Percentiles rank a stretch among this genome's conserved stretches.
Conservation (phyloP, 1,140 invertebrate species). For the Drosophila parabipectinata region DNA sequence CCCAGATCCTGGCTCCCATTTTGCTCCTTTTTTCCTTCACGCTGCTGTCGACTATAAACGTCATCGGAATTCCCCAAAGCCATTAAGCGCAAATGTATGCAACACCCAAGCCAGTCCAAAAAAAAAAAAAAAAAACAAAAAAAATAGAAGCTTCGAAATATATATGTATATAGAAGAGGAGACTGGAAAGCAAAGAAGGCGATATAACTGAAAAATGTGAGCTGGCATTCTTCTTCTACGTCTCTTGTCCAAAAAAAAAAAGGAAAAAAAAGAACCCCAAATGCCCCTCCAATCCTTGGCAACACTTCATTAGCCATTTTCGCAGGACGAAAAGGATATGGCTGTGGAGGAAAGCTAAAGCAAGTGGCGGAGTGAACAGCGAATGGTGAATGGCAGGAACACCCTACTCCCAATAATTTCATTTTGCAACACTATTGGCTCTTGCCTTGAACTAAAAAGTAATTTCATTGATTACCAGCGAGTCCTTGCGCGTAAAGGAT, state of each 20-base stretch:
- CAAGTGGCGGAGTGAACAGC: not conserved
- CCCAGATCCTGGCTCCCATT: conserved; percentile 1
- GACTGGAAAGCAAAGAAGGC: conserved; percentile 21
- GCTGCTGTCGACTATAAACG: conserved; percentile 73
- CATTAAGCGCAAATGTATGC: conserved; percentile 82
- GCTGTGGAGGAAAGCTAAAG: not conserved
- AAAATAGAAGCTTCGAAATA: not conserved
- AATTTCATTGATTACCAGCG: conserved; percentile 79
- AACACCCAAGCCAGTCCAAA: conserved; percentile 57
- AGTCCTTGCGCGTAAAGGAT: conserved; percentile 53
- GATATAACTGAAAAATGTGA: conserved; percentile 77
- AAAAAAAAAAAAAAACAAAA: conserved; percentile 14
- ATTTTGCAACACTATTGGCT: conserved; percentile 77
- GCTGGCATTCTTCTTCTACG: conserved; percentile 39
- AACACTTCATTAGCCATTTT: conserved; percentile 78
- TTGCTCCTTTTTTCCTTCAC: not conserved
- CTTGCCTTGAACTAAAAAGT: conserved; percentile 71
- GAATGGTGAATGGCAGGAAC: conserved; percentile 2
- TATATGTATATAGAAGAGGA: conserved; percentile 7
- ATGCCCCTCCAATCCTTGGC: conserved; percentile 48
- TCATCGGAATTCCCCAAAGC: conserved; percentile 81
- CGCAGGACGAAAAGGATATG: conserved; percentile 25
- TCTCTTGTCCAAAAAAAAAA: not conserved
- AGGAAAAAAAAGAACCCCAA: not conserved
- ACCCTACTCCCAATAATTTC: conserved; percentile 69